Evolutionary conservation across 92 coral and sea anemone species (phyloP), one percentile per base, ranked within the genome.

Genomic region (Palythoa grandiflora): DNA sequence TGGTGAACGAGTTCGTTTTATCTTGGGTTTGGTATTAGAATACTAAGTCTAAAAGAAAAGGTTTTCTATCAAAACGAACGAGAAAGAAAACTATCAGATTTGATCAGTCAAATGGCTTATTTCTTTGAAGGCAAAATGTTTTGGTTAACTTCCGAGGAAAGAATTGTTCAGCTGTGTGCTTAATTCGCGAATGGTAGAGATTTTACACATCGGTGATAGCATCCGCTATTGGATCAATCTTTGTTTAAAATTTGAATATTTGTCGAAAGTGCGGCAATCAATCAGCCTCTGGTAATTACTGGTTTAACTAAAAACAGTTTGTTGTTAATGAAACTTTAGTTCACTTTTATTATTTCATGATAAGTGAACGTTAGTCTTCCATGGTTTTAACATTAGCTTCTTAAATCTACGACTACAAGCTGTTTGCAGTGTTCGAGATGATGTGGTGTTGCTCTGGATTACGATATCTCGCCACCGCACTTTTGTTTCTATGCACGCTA

Each of bases 211-310:
- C 55, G 35, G 47, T 39, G 85, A 61, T 40, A 70, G 85, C 73
- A 74, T 80, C 74, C 74, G 28, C 28, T 20, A 80, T 61, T 61
- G 73, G 85, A 80, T 66, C 75, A 81, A 28, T 51, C 60, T 60
- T 81, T 68, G 86, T 81, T 81, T 55, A 7, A 47, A 81, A 81
- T 81, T 81, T 81, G 86, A 81, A 81, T 81, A 81, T 81, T 66
- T 81, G 86, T 71, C 59, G 86, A 81, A 81, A 81, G 76, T 6
- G 86, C n/a, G 17, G 60, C 75, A 15, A 66, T 65, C 16, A 81
- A 65, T 81, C 15, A 66, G 14, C 19, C 1, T 7, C 6, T 8
- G 37, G 13, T 17, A 79, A 16, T 79, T 71, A 15, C 72, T 57
- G 63, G 36, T 47, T 20, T 38, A 16, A 28, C 16, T 66, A 1